phyloP scores from a whole-genome alignment of 2,113 vertebrate genomes.

The Noturus placidus region DNA sequence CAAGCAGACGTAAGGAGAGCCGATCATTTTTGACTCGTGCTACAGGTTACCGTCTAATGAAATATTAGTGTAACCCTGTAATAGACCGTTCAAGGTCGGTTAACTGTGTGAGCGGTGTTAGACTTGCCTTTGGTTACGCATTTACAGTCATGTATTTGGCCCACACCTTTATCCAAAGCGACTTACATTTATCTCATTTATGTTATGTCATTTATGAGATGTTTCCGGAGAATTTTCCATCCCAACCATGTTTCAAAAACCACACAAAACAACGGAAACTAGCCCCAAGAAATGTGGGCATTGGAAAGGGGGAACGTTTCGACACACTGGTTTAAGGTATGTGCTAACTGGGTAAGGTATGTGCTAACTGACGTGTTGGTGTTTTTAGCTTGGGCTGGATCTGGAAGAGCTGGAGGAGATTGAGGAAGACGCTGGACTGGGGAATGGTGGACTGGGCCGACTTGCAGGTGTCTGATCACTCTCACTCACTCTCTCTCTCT shows the following conservation, averaged over 20 bases:
- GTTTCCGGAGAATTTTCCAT: too few species aligned
- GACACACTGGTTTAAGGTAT: neutral
- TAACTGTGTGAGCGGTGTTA: too few species aligned
- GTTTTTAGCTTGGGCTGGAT: constrained; percentile 79
- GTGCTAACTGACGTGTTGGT: neutral
- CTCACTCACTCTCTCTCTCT: neutral
- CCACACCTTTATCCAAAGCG: too few species aligned
- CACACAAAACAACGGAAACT: too few species aligned
- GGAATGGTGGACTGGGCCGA: constrained; percentile 84
- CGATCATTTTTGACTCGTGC: neutral
- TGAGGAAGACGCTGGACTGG: constrained; percentile 86
- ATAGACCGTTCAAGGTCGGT: neutral
- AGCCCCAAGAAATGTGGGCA: too few species aligned
- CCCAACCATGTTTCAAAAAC: too few species aligned
- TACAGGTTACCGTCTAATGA: neutral
- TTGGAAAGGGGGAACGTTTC: too few species aligned
- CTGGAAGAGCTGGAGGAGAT: constrained; percentile 88
- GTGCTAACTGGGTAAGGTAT: neutral
- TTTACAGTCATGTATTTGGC: neutral
- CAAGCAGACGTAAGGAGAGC: too few species aligned
- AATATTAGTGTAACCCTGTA: neutral
- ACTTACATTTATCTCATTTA: too few species aligned
- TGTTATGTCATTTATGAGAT: too few species aligned
- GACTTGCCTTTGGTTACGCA: neutral
- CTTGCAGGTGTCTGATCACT: constrained; percentile 76